Evolutionary conservation across 2,888 invertebrate species (phyloP).

Genomic region (Clistopyga incitator): DNA sequence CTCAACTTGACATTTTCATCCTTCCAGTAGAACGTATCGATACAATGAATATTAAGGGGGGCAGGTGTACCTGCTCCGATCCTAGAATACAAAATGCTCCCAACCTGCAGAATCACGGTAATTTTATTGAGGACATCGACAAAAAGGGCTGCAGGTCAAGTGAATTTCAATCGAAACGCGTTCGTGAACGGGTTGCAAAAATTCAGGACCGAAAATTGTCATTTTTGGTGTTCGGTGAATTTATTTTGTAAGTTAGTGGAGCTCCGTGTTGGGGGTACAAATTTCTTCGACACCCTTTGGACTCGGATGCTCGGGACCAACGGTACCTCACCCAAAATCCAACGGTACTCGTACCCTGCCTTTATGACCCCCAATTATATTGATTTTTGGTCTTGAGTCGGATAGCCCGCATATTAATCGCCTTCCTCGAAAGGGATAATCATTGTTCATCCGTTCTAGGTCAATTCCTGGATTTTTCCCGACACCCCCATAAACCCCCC

Average conservation of each 20-base stretch:
- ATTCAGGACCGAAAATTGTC: neutral
- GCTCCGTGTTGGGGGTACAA: neutral
- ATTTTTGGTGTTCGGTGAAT: neutral
- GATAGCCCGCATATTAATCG: slow-evolving; percentile 12
- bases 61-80: neutral
- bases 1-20: neutral
- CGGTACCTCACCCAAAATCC: neutral
- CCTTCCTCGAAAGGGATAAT: neutral
- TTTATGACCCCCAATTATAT: neutral
- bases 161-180: neutral
- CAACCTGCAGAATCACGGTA: neutral
- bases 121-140: neutral
- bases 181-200: slow-evolving; percentile 6
- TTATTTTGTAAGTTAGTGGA: slow-evolving; percentile 13
- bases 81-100: neutral
- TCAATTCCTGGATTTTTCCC: slow-evolving; percentile 12
- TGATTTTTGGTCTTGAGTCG: slow-evolving; percentile 9
- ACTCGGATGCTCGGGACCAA: neutral
- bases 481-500: neutral
- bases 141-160: neutral
- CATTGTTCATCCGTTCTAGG: neutral
- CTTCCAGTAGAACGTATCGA: neutral
- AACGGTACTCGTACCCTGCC: neutral
- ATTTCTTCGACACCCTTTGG: neutral
- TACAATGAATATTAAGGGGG: neutral